Percentiles rank a stretch among this genome's conserved stretches.
Conservation (phyloP, 2,797 vertebrate species). For the Tokudaia tokunoshimensis region DNA sequence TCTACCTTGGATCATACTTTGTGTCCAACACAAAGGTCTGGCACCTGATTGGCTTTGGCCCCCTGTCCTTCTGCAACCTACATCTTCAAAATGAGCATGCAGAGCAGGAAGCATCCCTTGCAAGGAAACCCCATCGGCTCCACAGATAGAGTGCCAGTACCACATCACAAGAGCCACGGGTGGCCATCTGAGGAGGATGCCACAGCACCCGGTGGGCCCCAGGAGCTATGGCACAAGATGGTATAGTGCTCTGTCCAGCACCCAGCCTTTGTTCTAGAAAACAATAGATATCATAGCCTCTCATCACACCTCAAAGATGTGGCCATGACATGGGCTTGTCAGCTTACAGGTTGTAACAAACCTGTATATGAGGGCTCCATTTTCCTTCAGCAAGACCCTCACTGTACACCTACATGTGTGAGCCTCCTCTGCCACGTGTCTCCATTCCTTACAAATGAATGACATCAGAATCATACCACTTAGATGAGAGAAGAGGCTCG, state of each 20-base stretch:
- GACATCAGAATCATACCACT: not conserved
- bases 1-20: not conserved
- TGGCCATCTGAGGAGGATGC: constrained; percentile 55
- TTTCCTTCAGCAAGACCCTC: not conserved
- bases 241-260: not conserved
- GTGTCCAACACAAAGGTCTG: not conserved
- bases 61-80: not conserved
- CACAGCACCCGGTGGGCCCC: constrained; percentile 17
- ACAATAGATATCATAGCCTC: not conserved
- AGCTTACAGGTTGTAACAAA: not conserved
- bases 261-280: not conserved
- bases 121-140: constrained; percentile 55
- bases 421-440: not conserved
- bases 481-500: not conserved
- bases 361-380: too few species aligned
- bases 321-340: not conserved
- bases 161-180: constrained; percentile 29
- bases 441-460: not conserved
- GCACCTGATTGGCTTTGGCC: not conserved
- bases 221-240: constrained; percentile 35
- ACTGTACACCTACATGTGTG: not conserved
- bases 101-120: not conserved
- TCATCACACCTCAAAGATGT: not conserved
- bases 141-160: constrained; percentile 29
- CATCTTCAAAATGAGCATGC: constrained; percentile 11